Base-by-base conservation (phyloP, 2,113 vertebrate species). In the Anguilla rostrata region DNA sequence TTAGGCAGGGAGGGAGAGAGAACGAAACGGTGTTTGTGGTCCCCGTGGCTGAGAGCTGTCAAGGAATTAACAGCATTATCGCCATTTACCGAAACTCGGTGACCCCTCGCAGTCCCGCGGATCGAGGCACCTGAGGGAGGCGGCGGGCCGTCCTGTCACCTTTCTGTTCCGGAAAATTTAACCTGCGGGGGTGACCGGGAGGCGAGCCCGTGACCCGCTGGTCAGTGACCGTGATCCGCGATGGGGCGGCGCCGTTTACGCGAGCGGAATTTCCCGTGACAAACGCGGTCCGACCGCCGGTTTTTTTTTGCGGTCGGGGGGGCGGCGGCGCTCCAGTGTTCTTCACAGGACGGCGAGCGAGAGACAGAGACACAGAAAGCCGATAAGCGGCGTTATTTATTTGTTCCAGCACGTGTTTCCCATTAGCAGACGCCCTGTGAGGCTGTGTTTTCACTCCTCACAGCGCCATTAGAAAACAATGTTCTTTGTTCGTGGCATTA, bases 401-500 rank as follows among this genome's bases (percentile, higher is more conserved):
- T 91, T 91, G 94, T 78, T 93, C 8, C 86, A 92, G 94, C 97
- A 97, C 97, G 95, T 98, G 97, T 96, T 98, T 98, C 93, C 94
- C 97, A 97, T 98, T 96, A 95, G 63, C 94, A 88, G 87, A 94
- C 96, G 96, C 93, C 95, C 94, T 95, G 90, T 92, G 92, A 94
- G 94, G 94, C 96, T 94, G 95, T 96, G 96, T 66, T 86, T 88
- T 85, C 71, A 2, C 22, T 71, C 85, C 91, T 96, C 95, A 96
- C 94, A 96, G 92, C 87, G 92, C 94, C 94, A 92, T 96, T 96
- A 96, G 93, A 96, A 96, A 97, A 97, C 96, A 96, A 95, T 95
- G 96, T 95, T 96, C 96, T 97, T 96, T 96, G 96, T 95, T 96
- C 96, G 95, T 94, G 94, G 95, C 96, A 94, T 97, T 97, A 95